Base-by-base conservation (phyloP, 37 sponge, comb jelly and placozoan genomes). In the Oscarella lobularis region DNA sequence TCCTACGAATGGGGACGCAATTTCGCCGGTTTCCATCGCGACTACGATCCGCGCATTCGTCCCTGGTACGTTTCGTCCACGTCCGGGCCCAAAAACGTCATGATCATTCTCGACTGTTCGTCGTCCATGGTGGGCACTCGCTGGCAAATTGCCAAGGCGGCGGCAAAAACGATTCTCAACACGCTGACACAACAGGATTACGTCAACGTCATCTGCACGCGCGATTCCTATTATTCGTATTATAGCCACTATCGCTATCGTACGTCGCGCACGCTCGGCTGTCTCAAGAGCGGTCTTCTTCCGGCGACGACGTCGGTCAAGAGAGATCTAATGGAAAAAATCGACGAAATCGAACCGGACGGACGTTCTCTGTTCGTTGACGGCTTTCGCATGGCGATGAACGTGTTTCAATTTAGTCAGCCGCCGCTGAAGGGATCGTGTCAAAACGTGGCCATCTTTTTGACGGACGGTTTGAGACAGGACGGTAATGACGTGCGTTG, bases 61-160 rank as follows among this genome's bases (percentile, higher is more conserved):
- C 55, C 41, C 14, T 81, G 82, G 82, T 81, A 78, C 39, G 39
- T 77, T 79, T 66, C 34, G 0, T 75, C 82, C 38, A 80, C 82
- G 32, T 81, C 82, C 55, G 55, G 82, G 35, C 82, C 82, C 3
- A 81, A 81, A 39, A 76, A 78, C 37, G 79, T 81, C n/a, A 76
- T 78, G 34, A 81, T 81, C 38, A 14, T 81, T 79, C 5, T 81
- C 33, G 82, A 82, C 41, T 20, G 20, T 1, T 67, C 67, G 31
- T 9, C 60, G 14, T 48, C 60, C 14, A 48, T 48, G 60, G 60
- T 27, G 9, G 60, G 20, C 60, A 20, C 9, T 20, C 14, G 60
- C 60, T 27, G 60, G 60, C 20, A 48, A 48, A 48, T 48, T 48
- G 60, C 60, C 14, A 48, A 48, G 60, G 60, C 60, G 20, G 60